These are phyloP conservation scores for Hyles euphorbiae DNA, from an alignment of 1,140 invertebrate genomes.

Conservation along the genomic window DNA sequence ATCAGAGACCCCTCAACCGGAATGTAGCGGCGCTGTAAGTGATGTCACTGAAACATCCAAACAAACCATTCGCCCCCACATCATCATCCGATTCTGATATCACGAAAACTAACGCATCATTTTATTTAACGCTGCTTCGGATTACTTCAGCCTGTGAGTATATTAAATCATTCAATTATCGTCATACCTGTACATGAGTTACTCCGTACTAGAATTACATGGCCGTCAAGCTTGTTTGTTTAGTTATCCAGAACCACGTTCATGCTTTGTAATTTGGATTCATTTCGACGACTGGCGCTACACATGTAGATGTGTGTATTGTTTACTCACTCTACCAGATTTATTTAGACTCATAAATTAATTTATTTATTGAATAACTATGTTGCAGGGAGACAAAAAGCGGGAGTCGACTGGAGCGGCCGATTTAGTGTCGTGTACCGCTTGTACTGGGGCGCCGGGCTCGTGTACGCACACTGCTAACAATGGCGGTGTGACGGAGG, in stretches of 20 bases:
- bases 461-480: conserved; percentile 90
- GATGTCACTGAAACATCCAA: conserved; percentile 49
- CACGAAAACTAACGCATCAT: conserved; percentile 70
- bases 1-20: conserved; percentile 61
- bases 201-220: no score
- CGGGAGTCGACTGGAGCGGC: conserved; percentile 83
- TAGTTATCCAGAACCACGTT: not conserved
- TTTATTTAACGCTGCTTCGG: conserved; percentile 68
- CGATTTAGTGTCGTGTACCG: conserved; percentile 88
- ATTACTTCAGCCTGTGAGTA: conserved; percentile 71
- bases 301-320: not conserved
- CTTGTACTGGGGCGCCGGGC: conserved; percentile 83
- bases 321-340: not conserved
- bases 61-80: conserved; percentile 49
- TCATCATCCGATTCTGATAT: conserved; percentile 58
- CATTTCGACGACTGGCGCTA: not conserved
- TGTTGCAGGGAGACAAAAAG: conserved; percentile 85
- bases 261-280: not conserved
- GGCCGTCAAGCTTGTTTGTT: no score
- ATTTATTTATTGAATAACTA: not conserved
- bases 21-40: conserved; percentile 72
- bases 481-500: conserved; percentile 89
- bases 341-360: not conserved
- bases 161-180: conserved; percentile 15
- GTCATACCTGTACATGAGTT: not conserved